Evolutionary conservation across 1,140 invertebrate genomes (phyloP), one percentile per base, ranked within the genome.

Genomic region (Drosophila subpulchrella): DNA sequence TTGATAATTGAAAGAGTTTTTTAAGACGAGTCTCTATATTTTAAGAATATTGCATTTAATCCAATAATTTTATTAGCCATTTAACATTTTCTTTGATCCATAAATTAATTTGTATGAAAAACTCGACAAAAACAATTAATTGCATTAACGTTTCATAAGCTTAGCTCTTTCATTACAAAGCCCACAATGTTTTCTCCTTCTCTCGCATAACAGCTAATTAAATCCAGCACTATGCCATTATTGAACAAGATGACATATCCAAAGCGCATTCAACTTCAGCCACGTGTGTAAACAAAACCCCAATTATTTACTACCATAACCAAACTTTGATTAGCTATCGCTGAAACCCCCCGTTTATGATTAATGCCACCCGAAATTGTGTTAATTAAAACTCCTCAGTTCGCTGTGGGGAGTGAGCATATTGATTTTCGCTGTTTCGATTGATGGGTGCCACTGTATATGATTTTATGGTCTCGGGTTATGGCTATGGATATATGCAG

Each of bases 351-450:
- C 38, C 24, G 30, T 41, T 12, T 38, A 38, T 77, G 53, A 78
- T 78, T 78, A 77, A 77, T 77, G 46, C 34, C 63, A 15, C 1
- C 20, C 57, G 6, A 67, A 60, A 32, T 48, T 50, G 27, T 44
- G 48, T 58, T 78, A 77, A 78, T 78, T 78, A 78, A 78, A 58
- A 78, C 58, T 55, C 63, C 50, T 55, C 30, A 55, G 38, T 36
- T 57, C 17, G 7, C 34, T 10, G 8, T 12, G 48, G 42, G 63
- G 41, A 56, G 63, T 65, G 36, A 42, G 48, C 55, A 70, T 77
- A 78, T 78, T 78, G 63, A 77, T 77, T 77, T 75, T 46, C 17
- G 30, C 50, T 15, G 47, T 51, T 50, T 11, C 15, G 51, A 75
- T 65, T 65, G 59, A 55, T 63, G 72, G n/a, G 8, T 46, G 73